Evolutionary conservation across 2,888 invertebrate genomes (phyloP), one percentile per base, ranked within the genome.

Genomic region (Erannis defoliaria): DNA sequence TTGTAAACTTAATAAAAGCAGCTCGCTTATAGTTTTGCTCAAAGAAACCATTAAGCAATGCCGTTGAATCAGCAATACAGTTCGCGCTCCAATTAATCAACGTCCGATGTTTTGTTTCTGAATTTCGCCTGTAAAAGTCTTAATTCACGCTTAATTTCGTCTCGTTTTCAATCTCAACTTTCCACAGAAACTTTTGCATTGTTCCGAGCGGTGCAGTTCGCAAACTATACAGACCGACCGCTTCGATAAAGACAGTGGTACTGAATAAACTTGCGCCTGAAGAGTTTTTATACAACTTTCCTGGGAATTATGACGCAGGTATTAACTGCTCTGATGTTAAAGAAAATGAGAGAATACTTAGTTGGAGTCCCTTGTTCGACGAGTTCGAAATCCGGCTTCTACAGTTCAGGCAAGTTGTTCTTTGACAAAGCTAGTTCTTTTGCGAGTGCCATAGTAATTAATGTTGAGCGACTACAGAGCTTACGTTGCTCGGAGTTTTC

Each of bases 121-220:
- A 77, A 79, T 76, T 77, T 75, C 74, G 70, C 61, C 67, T 71
- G 67, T 62, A 70, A 73, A 75, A 78, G 72, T 83, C 80, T 85
- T 83, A 81, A 85, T 84, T 80, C 81, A 79, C 78, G 73, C 75
- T 79, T 78, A 79, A 80, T 80, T 81, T 75, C 76, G 75, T 81
- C 78, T 86, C 81, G 78, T 85, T 88, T 81, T 83, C 82, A 86
- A 86, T 86, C 81, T 81, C 78, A 78, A 79, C 78, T 81, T 77
- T 73, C 67, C 35, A 65, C 31, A 57, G 70, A 78, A 86, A 85
- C 75, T 86, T 84, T 71, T 59, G 75, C 76, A 77, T 82, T 82
- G 81, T 80, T 77, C 75, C 62, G 62, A 76, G 74, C 70, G 70
- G 76, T 67, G 68, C 78, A 77, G 80, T 77, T 76, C 66, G 70